Conservation (phyloP, 1,140 invertebrate species). For the Pinna nobilis region DNA sequence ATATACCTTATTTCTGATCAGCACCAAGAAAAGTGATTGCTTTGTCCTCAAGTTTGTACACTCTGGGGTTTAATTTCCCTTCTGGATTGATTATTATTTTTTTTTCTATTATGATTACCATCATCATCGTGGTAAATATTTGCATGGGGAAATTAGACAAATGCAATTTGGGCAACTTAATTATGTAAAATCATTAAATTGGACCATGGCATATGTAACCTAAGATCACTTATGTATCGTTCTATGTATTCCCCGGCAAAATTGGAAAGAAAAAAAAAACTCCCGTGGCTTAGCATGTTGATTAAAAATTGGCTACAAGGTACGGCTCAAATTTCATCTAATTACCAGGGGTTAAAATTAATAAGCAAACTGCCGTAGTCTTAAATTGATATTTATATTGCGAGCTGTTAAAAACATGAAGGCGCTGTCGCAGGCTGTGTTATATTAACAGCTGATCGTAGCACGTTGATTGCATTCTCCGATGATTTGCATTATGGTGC, state of each 20-base stretch:
- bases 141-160: slow-evolving; percentile 30
- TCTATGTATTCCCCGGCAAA: neutral
- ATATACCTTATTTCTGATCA: too few relatives aligned
- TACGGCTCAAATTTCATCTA: slow-evolving; percentile 4
- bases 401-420: slow-evolving; percentile 3
- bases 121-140: slow-evolving; percentile 14
- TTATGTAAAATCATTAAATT: slow-evolving; percentile 28
- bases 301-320: neutral
- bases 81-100: slow-evolving; percentile 18
- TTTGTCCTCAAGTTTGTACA: too few relatives aligned
- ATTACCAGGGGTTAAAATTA: slow-evolving; percentile 2
- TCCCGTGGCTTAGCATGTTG: neutral
- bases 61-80: slow-evolving; percentile 10
- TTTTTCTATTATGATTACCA: neutral
- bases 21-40: too few relatives aligned
- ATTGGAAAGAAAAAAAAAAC: neutral
- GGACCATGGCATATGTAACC: slow-evolving; percentile 21
- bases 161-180: slow-evolving; percentile 33
- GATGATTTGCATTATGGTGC: too few relatives aligned
- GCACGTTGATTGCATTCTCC: too few relatives aligned
- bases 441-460: neutral
- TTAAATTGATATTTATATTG: slow-evolving; percentile 10
- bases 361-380: neutral
- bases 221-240: neutral
- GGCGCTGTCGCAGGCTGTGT: neutral